Base-by-base conservation (phyloP, 2,888 invertebrate genomes). In the Drosophila prolongata region DNA sequence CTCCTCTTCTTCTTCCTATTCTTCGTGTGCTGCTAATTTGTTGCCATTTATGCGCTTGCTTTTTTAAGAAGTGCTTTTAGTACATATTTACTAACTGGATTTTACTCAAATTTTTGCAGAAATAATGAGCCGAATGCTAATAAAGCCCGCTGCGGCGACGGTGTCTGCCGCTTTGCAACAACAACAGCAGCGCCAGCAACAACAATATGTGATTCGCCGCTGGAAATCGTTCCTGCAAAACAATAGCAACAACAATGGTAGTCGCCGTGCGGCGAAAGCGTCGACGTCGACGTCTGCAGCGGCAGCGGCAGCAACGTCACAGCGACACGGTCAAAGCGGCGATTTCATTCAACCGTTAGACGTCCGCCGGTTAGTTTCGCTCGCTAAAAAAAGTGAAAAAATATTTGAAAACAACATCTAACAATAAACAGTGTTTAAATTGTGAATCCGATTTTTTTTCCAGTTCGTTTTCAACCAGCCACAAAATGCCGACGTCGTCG, bases 201-300 rank as follows among this genome's bases (percentile, higher is more conserved):
- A 78, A 55, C 81, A 78, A 62, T 73, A 76, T 73, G 85, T 83
- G 66, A 81, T 86, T 53, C 90, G 89, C 34, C 91, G 91, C 82
- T 91, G 91, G 91, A 91, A 91, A 80, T 89, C 90, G 82, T 80
- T 84, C 62, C 76, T 88, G 77, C 83, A 90, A 61, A 82, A 64
- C 79, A 82, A 70, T 30, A 30, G 30, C 77, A 87, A 87, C 77
- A 87, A 87, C 88, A 81, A 67, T 60, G 72, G 69, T 40, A 64
- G 19, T 37, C 62, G 61, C 27, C 61, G 61, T 35, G 46, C 65
- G 34, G 54, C 69, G 54, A 68, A 46, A 68, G 24, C 54, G 11
- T 30, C 67, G 35, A 54, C 38, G 38, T 65, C 77, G 34, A 35
- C 53, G 35, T 68, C 71, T 58, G 69, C 77, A 81, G 2, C 19